Base-by-base conservation (phyloP, 2,113 vertebrate genomes). In the Laticauda laticaudata region DNA sequence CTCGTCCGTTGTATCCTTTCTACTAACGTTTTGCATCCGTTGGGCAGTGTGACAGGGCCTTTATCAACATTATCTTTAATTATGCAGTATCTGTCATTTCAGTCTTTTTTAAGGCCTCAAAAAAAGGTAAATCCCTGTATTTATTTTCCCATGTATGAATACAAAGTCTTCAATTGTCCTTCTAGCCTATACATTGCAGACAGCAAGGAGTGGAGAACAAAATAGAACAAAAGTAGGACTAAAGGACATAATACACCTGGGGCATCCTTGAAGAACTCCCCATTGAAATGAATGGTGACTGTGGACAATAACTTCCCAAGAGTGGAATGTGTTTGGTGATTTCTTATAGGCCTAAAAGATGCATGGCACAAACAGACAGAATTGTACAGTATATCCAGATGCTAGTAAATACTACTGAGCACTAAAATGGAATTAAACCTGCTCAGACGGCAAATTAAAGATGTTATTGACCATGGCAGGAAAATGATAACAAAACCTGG, bases 31-130 rank as follows among this genome's bases (percentile, higher is more conserved):
- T n/a, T n/a, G n/a, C n/a, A n/a, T n/a, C n/a, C n/a, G n/a, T n/a
- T n/a, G n/a, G n/a, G n/a, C n/a, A n/a, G n/a, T n/a, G n/a, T n/a
- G n/a, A n/a, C n/a, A n/a, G n/a, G n/a, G n/a, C n/a, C n/a, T n/a
- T n/a, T 93, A 86, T 96, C 95, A 93, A 0, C 34, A 95, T 39
- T 93, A 81, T 93, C 91, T 96, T 97, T 97, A 97, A 97, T 97
- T 96, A 95, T 91, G 93, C 94, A 59, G 55, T 94, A 94, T 95
- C 94, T 95, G 96, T 93, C 95, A 92, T 88, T 86, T 93, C 54
- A 56, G 91, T 75, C 91, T 93, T 95, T 75, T 23, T 96, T 95
- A 93, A 93, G 86, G 26, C 87, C 92, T 95, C 94, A 94, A 92
- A 95, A 91, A 86, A 86, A 89, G 91, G 48, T 5, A 59, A 85